Conservation (phyloP, 2,797 vertebrate genomes). For the Anabas testudineus region DNA sequence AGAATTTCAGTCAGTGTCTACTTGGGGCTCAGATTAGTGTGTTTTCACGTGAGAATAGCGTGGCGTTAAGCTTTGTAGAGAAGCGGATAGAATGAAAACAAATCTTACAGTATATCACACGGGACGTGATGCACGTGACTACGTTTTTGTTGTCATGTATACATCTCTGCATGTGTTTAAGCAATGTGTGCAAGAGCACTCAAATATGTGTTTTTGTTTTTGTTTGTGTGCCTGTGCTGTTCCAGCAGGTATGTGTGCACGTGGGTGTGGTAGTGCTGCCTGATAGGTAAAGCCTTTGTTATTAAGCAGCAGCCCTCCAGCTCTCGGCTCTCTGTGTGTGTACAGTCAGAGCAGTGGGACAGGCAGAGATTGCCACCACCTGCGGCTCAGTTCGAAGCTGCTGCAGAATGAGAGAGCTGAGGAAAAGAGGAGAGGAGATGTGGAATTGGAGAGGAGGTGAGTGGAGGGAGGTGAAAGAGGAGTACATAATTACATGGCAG, state of each 20-base stretch:
- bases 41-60: slow-evolving; percentile 15
- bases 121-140: neutral
- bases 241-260: slow-evolving; percentile 33
- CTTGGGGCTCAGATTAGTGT: slow-evolving; percentile 1
- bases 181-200: slow-evolving; percentile 1
- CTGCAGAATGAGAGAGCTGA: slow-evolving; percentile 63
- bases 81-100: slow-evolving; percentile 4
- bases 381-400: slow-evolving; percentile 74
- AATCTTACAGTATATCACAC: slow-evolving; percentile 9
- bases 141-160: slow-evolving; percentile 1
- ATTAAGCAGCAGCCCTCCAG: slow-evolving; percentile 66
- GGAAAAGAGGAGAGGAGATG: slow-evolving; percentile 32
- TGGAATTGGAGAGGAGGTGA: slow-evolving; percentile 54
- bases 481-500: slow-evolving; percentile 81
- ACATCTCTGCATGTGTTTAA: neutral
- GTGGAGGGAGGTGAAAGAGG: slow-evolving; percentile 69
- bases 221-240: slow-evolving; percentile 8
- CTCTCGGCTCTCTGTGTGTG: slow-evolving; percentile 54
- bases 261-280: slow-evolving; percentile 42
- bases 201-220: neutral
- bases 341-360: slow-evolving; percentile 64
- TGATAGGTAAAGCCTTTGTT: slow-evolving; percentile 68
- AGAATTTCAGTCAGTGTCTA: neutral
- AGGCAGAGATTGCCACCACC: slow-evolving; percentile 75
- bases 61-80: neutral